Evolutionary conservation across 1,140 invertebrate genomes (phyloP), one percentile per base, ranked within the genome.

Genomic region (Drosophila gunungcola): DNA sequence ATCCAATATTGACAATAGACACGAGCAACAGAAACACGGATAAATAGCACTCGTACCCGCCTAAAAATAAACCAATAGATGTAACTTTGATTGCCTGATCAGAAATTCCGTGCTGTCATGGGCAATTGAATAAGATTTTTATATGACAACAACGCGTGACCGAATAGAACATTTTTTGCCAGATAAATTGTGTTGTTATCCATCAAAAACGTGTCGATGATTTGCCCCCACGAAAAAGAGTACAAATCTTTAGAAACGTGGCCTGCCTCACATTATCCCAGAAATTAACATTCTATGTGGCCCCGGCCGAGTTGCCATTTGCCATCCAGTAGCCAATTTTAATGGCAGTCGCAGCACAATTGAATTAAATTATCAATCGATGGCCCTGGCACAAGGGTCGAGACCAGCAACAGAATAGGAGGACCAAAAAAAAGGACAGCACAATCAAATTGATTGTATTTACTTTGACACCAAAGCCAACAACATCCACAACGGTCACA

Each of bases 301-400:
- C 42, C 77, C 63, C 58, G 27, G 43, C 32, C 41, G 42, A 29
- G 41, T 65, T 38, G 29, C 62, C 62, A 64, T 64, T 65, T 48
- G 62, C 32, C 58, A 49, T n/a, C 57, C 34, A 38, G 67, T 49
- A 78, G 78, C 62, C 73, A 86, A 81, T 86, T 88, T 88, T 82
- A 86, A 82, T 88, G 82, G 73, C 78, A 82, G 80, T 57, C 67
- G 70, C 78, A 68, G 70, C 69, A 68, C 79, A 77, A 86, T 86
- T 86, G 83, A 86, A 86, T 86, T 88, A 86, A 86, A 86, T 86
- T 86, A 86, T 86, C 82, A 85, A 86, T 86, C 81, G 80, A 86
- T 77, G 63, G 75, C 39, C 34, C 58, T 6, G 63, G 46, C 56
- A 69, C 54, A 80, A 69, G 82, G 78, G 78, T 80, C 77, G 61